These are phyloP conservation scores for Onychomys leucogaster DNA, from an alignment of 2,797 vertebrate species.

Conservation along the genomic window DNA sequence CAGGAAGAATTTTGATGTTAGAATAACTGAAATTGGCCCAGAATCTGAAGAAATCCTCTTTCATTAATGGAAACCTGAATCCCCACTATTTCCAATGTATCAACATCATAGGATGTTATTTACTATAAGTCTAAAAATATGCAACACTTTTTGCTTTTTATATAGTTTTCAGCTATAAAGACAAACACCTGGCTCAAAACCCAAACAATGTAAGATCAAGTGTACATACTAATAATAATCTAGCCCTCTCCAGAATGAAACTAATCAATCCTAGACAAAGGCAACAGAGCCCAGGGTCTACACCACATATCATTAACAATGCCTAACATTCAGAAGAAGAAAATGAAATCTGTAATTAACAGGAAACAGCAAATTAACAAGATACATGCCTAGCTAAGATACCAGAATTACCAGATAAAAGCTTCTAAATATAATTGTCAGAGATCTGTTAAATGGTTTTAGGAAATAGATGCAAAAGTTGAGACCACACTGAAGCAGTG, in stretches of 20 bases:
- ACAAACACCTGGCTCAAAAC: neutral
- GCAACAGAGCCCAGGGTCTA: too few species aligned
- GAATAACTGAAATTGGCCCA: neutral
- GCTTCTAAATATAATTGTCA: neutral
- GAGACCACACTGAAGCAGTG: neutral
- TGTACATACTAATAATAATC: neutral
- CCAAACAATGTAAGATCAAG: neutral
- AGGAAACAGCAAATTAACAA: neutral
- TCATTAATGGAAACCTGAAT: neutral
- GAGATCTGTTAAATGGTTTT: neutral
- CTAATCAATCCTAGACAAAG: neutral
- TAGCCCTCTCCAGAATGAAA: neutral
- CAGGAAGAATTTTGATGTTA: neutral
- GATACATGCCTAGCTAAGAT: neutral
- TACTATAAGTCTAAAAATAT: neutral
- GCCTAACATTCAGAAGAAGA: neutral
- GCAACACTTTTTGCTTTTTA: neutral
- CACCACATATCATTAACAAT: neutral
- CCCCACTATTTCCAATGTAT: neutral
- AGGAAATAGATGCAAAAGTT: neutral
- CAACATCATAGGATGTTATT: neutral
- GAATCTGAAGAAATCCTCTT: constrained; percentile 50
- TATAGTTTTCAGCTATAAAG: neutral
- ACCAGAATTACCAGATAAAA: neutral
- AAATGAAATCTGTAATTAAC: neutral